Base-by-base conservation (phyloP, 2,797 vertebrate species). In the Scleropages formosus region DNA sequence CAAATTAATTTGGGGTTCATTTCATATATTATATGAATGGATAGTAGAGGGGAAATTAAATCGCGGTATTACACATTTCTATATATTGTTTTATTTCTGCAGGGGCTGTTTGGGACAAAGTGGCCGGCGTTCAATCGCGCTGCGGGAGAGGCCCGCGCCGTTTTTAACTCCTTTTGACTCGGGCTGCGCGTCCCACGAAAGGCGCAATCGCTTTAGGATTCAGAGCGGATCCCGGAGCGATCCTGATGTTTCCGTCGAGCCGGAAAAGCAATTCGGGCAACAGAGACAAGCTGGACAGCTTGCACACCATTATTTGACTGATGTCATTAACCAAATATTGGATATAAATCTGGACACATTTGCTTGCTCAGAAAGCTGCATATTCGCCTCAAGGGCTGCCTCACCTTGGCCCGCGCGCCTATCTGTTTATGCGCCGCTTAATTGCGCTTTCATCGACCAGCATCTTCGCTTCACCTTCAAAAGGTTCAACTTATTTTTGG, bases 1-100 rank as follows among this genome's bases (percentile, higher is more conserved):
- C 89, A 92, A 92, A 93, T 93, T 91, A 92, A 93, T 93, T 92
- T 91, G 91, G 88, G 89, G 81, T 90, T 93, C 89, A 90, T 92
- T 93, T 92, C 87, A 90, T 90, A 89, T 90, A 87, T 91, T 92
- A 93, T 91, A 91, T 90, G 88, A 93, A 92, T 92, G 90, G 90
- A 92, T 91, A 90, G 89, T 82, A 85, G 85, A 80, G 56, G 85
- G 90, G 89, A 92, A 91, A 93, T 92, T 89, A 91, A 92, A 92
- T 92, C 86, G 85, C 78, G 83, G 87, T 86, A 90, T 89, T 89
- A 89, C 86, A 84, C 87, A 90, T 92, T 92, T 89, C 90, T 91
- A 87, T 91, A 90, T 90, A 91, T 91, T 89, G 89, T 91, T 90
- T 91, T 91, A 90, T 92, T 90, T 89, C 86, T 88, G 84, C 85